Percentiles rank a stretch among this genome's conserved stretches.
phyloP scores from a whole-genome alignment of 2,888 invertebrate genomes.

The Eupithecia pulchellata region DNA sequence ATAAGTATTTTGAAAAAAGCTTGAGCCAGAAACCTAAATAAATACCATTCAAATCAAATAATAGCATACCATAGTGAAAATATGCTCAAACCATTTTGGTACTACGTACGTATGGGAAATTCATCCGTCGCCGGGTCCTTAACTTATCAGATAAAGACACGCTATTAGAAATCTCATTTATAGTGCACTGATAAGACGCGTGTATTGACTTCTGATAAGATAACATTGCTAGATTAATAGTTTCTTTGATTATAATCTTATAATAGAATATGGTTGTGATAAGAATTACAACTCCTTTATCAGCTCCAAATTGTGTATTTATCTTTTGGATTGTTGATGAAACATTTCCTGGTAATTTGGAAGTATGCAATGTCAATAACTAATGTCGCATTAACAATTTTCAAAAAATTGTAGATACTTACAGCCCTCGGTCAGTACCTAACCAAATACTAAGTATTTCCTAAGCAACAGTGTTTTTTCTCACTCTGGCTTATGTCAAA shows the following conservation, averaged over 20 bases:
- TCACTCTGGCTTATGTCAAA: no score
- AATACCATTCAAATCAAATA: no score
- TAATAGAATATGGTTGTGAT: slow-evolving; percentile 7
- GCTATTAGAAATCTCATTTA: slow-evolving; percentile 57
- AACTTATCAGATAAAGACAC: slow-evolving; percentile 62
- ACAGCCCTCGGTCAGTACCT: no score
- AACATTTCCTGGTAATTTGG: neutral
- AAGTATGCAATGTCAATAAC: neutral
- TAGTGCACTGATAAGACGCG: slow-evolving; percentile 58
- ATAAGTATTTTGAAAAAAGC: no score
- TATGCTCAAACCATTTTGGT: no score
- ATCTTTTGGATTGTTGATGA: neutral
- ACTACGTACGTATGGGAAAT: no score
- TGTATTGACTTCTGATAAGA: slow-evolving; percentile 59
- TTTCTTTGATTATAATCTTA: slow-evolving; percentile 6
- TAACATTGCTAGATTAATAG: slow-evolving; percentile 16
- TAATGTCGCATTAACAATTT: neutral
- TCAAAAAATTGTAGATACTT: no score
- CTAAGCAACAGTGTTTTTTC: no score
- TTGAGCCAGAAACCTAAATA: no score
- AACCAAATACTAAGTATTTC: no score
- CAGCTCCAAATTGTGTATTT: neutral
- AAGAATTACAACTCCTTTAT: slow-evolving; percentile 6
- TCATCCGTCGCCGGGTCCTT: no score
- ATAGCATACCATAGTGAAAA: no score